These are phyloP conservation scores for Pseudomyrmex sp. DNA, from an alignment of 1,140 invertebrate genomes.

Conservation along the genomic window DNA sequence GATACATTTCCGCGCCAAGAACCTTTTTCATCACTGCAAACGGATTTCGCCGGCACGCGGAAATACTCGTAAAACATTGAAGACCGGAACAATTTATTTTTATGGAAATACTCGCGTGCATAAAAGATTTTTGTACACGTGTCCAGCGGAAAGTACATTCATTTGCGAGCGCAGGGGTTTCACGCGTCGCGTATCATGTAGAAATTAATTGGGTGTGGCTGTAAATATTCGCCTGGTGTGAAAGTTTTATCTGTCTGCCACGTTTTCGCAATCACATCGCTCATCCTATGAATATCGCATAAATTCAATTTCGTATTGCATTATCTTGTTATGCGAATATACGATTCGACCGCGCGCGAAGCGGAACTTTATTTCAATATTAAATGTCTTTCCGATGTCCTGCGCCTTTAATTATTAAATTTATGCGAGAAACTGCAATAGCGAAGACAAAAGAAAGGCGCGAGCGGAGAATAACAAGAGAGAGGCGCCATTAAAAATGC, in stretches of 20 bases:
- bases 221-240: slow-evolving; percentile 40
- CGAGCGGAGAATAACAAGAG: slow-evolving; percentile 49
- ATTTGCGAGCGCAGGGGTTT: slow-evolving; percentile 37
- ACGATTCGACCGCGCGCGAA: slow-evolving; percentile 27
- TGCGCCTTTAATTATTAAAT: slow-evolving; percentile 58
- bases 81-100: slow-evolving; percentile 50
- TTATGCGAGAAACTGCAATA: slow-evolving; percentile 57
- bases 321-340: slow-evolving; percentile 51
- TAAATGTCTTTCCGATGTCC: slow-evolving; percentile 54
- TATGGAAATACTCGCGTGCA: slow-evolving; percentile 49
- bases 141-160: slow-evolving; percentile 39
- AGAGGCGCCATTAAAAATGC: slow-evolving; percentile 52
- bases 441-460: slow-evolving; percentile 38
- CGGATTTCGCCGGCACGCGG: slow-evolving; percentile 4
- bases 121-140: slow-evolving; percentile 52
- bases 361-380: slow-evolving; percentile 56
- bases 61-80: slow-evolving; percentile 48
- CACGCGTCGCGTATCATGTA: slow-evolving; percentile 43
- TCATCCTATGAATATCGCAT: slow-evolving; percentile 51
- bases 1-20: slow-evolving; percentile 18
- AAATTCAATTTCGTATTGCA: slow-evolving; percentile 51
- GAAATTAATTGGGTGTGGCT: slow-evolving; percentile 49
- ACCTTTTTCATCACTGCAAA: slow-evolving; percentile 16
- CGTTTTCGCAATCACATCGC: slow-evolving; percentile 44
- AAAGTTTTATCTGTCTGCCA: slow-evolving; percentile 47